A percentile compares a stretch with the other conserved stretches of the same genome.
These are phyloP conservation scores for Temnothorax nylanderi DNA, from an alignment of 1,140 invertebrate genomes.

Conservation along the genomic window DNA sequence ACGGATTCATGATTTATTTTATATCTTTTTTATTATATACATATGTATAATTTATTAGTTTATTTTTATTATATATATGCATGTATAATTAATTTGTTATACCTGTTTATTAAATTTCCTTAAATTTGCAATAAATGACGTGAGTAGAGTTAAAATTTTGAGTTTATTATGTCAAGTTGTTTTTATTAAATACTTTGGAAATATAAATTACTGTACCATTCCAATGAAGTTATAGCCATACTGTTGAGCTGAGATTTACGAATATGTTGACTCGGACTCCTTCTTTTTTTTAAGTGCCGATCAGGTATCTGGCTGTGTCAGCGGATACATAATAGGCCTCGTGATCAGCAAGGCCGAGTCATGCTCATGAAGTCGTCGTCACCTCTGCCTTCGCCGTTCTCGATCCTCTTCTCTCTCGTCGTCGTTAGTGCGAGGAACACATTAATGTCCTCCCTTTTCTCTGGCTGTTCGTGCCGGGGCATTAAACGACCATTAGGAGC, in stretches of 20 bases:
- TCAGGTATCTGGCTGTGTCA: conserved; percentile 59
- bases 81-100: too few species aligned
- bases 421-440: conserved; percentile 48
- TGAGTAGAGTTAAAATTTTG: not conserved
- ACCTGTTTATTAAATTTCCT: not conserved
- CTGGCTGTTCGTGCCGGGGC: conserved; percentile 26
- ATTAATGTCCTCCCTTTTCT: conserved; percentile 58
- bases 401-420: not conserved
- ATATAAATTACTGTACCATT: not conserved
- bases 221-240: not conserved
- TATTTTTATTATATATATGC: not conserved
- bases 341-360: conserved; percentile 38
- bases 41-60: too few species aligned
- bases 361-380: conserved; percentile 30
- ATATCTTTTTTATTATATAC: not conserved
- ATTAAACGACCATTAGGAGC: conserved; percentile 61
- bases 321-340: conserved; percentile 64
- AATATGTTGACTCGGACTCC: not conserved
- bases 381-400: not conserved
- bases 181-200: not conserved
- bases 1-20: not conserved
- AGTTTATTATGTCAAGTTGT: not conserved
- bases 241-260: not conserved
- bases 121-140: not conserved
- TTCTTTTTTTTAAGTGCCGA: conserved; percentile 4